Evolutionary conservation across 2,797 vertebrate species (phyloP).

Genomic region (Otolemur crassicaudatus): DNA sequence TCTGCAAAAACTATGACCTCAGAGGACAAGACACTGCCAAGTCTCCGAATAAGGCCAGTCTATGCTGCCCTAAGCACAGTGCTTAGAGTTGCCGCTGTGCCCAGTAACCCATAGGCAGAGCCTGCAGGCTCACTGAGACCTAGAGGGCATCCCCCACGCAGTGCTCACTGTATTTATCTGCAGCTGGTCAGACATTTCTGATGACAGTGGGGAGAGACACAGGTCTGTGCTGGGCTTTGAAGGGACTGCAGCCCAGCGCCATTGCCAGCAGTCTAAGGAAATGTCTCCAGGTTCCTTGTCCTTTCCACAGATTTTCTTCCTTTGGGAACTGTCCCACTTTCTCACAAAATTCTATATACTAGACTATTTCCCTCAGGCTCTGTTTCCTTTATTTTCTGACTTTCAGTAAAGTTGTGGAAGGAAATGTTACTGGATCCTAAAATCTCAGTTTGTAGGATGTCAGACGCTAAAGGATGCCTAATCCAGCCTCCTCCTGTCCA

Average conservation of each 20-base stretch:
- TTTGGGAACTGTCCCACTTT: slow-evolving; percentile 55
- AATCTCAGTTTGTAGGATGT: not conserved
- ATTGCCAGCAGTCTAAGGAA: not conserved
- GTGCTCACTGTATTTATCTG: not conserved
- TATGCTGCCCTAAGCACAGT: not conserved
- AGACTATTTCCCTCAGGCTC: not conserved
- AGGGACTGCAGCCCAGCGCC: not conserved
- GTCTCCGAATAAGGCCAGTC: not conserved
- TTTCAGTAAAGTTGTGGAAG: slow-evolving; percentile 18
- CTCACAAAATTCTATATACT: slow-evolving; percentile 33
- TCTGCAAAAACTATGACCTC: not conserved
- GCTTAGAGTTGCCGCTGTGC: not conserved
- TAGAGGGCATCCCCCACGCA: not conserved
- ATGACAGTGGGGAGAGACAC: not conserved
- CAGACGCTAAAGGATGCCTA: not conserved
- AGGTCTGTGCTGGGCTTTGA: not conserved
- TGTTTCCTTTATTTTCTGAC: slow-evolving; percentile 11
- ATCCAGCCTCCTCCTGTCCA: not conserved
- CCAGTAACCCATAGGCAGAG: rapidly evolving
- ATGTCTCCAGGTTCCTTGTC: not conserved
- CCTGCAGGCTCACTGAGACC: not conserved
- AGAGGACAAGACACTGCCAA: not conserved
- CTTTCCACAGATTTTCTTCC: not conserved
- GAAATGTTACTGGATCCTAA: not conserved
- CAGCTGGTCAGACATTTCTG: not conserved